Evolutionary conservation across 1,140 invertebrate species (phyloP), one percentile per base, ranked within the genome.

Genomic region (Drosophila nigrodunni): DNA sequence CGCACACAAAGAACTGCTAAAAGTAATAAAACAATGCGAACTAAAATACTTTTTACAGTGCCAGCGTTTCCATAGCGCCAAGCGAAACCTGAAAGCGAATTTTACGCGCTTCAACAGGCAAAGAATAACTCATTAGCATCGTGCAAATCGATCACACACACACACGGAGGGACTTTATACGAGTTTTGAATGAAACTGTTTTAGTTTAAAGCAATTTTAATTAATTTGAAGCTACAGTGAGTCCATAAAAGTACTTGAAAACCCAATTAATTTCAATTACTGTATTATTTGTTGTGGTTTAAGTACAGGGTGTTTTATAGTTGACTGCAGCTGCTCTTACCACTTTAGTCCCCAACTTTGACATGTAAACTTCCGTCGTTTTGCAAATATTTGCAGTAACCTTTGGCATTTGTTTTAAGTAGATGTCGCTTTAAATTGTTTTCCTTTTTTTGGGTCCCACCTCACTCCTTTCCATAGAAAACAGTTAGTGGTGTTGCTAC

Each of bases 1-100:
- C 67, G 39, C 70, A 73, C 39, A 6, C 21, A n/a, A 52, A 15
- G 34, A 13, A 7, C 9, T 11, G 25, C 15, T 37, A 54, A 37
- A 10, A 52, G 47, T 21, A 49, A 11, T 49, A 21, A 21, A 21
- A 61, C 57, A 37, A 37, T 25, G 52, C 58, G 61, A 69, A 70
- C 58, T 70, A 58, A 70, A 69, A 70, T 54, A 61, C 58, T 54
- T 49, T n/a, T 62, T 30, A 30, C 25, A 30, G 25, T 30, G 44
- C 43, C 52, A 50, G 34, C 46, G 11, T 66, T 72, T 57, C 50
- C 50, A 41, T 34, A n/a, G 60, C 54, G 10, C 52, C 39, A 13
- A 41, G 30, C 25, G 9, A 52, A 44, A 59, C 62, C 43, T 59
- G 46, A 73, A 73, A 73, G 54, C 46, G 64, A 73, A 67, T 39